phyloP scores from a whole-genome alignment of 2,888 invertebrate genomes.

The Chrysina gloriosa region DNA sequence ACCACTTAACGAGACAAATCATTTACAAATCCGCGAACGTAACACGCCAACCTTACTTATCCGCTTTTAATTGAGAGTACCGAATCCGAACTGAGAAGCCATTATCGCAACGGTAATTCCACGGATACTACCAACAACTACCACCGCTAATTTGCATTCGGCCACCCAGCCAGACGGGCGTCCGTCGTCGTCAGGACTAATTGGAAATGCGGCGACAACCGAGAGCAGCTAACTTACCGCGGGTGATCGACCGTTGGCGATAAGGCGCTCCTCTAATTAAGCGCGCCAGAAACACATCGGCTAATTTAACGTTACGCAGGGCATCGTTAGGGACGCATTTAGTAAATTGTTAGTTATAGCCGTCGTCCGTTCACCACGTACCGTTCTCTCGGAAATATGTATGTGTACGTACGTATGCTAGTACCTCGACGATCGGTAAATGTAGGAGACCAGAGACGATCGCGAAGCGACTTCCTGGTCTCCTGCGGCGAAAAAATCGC shows the following conservation, averaged over 20 bases:
- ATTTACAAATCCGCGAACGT: too few species aligned
- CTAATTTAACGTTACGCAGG: slow-evolving; percentile 15
- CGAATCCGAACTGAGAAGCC: not conserved
- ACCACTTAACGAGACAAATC: too few species aligned
- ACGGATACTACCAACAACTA: not conserved
- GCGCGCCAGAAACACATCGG: slow-evolving; percentile 2
- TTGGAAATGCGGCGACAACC: slow-evolving; percentile 42
- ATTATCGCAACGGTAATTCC: not conserved
- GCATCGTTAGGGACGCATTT: not conserved
- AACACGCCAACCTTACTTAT: too few species aligned
- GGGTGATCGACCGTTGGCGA: not conserved
- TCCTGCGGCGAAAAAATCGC: too few species aligned
- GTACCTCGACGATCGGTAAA: too few species aligned
- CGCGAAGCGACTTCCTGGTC: too few species aligned
- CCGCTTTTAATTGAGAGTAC: too few species aligned
- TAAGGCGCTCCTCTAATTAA: slow-evolving; percentile 5
- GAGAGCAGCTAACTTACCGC: not conserved
- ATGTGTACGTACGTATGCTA: too few species aligned
- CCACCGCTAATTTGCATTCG: slow-evolving; percentile 14
- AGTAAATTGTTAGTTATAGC: too few species aligned
- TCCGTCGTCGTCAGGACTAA: slow-evolving; percentile 45
- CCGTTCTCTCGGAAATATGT: too few species aligned
- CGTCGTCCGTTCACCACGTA: too few species aligned
- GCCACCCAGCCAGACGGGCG: slow-evolving; percentile 46
- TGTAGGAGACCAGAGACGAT: too few species aligned